Evolutionary conservation across 2,888 invertebrate genomes (phyloP), one percentile per base, ranked within the genome.

Genomic region (Mellilla xanthometata): DNA sequence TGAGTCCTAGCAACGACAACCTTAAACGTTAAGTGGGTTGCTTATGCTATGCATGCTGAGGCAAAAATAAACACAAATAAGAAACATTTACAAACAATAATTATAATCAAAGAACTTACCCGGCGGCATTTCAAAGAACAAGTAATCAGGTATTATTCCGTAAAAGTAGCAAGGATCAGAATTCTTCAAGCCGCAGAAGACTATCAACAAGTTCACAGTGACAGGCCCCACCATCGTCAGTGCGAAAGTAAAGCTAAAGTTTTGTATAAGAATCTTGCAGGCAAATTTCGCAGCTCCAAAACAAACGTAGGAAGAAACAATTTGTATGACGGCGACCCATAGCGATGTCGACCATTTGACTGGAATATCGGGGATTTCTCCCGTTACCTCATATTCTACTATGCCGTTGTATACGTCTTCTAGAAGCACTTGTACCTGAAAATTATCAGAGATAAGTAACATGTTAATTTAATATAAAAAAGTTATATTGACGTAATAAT

Each of bases 201-300:
- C 79, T 24, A 95, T 92, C 23, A 95, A 87, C n/a, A 93, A 69
- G 10, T 93, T 92, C 1, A 97, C 88, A 2, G 95, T 91, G 1
- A 93, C 89, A 0, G 97, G 97, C 0, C 95, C 94, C 0, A 94
- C 92, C 7, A 98, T 84, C 62, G 91, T 93, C 27, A 97, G 82
- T 0, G 98, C 96, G 50, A 97, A 91, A 0, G 97, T 95, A 64
- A 95, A 97, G 60, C 97, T 95, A 72, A 96, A 94, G 39, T 93
- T 92, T 76, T 98, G 97, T 71, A 98, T 97, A 72, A 95, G 93
- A 52, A 97, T 95, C 87, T 95, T 96, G 85, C 96, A 96, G 0
- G 96, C 94, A 58, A 96, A 95, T 83, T 96, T 97, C 2, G 93
- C 91, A 52, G 92, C 91, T 11, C 89, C 87, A 65, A 93, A 95